Evolutionary conservation across 2,888 invertebrate genomes (phyloP).

Genomic region (Linnaemya tessellans): DNA sequence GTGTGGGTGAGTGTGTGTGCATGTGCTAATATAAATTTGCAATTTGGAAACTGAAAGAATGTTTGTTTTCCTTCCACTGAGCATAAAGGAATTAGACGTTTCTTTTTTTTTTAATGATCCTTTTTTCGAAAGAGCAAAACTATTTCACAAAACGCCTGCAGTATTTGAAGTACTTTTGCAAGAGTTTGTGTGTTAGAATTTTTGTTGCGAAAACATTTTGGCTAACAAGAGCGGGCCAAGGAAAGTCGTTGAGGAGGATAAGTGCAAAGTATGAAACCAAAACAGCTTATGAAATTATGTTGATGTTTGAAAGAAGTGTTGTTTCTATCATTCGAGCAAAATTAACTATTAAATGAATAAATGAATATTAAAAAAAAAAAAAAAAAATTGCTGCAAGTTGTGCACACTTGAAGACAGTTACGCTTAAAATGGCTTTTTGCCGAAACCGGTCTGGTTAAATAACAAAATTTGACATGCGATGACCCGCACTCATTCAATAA

Average conservation of each 20-base stretch:
- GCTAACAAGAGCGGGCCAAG: neutral
- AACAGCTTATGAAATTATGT: neutral
- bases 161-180: conserved; percentile 29
- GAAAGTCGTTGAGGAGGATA: neutral
- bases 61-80: conserved; percentile 17
- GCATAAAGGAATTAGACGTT: conserved; percentile 33
- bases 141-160: conserved; percentile 57
- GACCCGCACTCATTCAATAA: no score
- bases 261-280: neutral
- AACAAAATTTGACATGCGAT: no score
- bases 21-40: conserved; percentile 3
- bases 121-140: conserved; percentile 24
- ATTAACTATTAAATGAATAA: no score
- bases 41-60: conserved; percentile 34
- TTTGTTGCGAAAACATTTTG: conserved; percentile 19
- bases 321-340: neutral
- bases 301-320: neutral
- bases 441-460: no score
- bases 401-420: no score
- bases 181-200: conserved; percentile 13
- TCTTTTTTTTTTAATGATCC: conserved; percentile 1
- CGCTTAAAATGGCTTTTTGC: no score
- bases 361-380: no score
- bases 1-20: neutral
- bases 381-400: no score